phyloP scores from a whole-genome alignment of 2,797 vertebrate species.

The Orestias chungarensis region DNA sequence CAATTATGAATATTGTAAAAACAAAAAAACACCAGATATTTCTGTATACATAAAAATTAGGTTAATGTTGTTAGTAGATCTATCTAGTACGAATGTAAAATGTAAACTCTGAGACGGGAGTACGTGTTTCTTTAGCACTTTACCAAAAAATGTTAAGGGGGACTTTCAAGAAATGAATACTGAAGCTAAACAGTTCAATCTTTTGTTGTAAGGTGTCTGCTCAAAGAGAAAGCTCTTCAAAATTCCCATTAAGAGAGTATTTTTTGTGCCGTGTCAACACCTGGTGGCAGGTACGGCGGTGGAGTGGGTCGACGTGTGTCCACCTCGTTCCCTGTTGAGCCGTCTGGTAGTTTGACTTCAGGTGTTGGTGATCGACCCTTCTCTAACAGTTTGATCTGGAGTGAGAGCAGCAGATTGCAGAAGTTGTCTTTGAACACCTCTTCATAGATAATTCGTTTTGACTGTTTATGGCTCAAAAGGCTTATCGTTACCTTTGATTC shows the following conservation, averaged over 20 bases:
- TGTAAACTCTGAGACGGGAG: too few species aligned
- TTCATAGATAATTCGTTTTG: neutral
- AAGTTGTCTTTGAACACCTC: neutral
- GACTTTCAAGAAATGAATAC: neutral
- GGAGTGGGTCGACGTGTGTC: constrained; percentile 62
- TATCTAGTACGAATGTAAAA: neutral
- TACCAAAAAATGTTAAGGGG: too few species aligned
- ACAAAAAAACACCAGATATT: neutral
- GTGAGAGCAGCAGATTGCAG: constrained; percentile 23
- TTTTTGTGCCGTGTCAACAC: constrained; percentile 33
- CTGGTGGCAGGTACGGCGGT: constrained; percentile 53
- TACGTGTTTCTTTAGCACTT: too few species aligned
- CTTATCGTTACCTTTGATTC: constrained; percentile 72
- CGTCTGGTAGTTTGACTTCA: constrained; percentile 31
- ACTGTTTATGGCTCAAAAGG: neutral
- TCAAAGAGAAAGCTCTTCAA: neutral
- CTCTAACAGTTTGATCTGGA: constrained; percentile 71
- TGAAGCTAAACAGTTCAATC: neutral
- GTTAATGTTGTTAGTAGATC: neutral
- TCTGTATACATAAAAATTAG: neutral
- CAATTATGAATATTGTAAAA: neutral
- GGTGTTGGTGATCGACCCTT: constrained; percentile 23
- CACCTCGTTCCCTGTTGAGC: constrained; percentile 71
- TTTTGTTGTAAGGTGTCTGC: neutral
- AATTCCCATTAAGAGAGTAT: neutral